Percentiles rank a stretch among this genome's conserved stretches.
These are phyloP conservation scores for Dicrostonyx torquatus DNA, from an alignment of 2,797 vertebrate species.

Conservation along the genomic window DNA sequence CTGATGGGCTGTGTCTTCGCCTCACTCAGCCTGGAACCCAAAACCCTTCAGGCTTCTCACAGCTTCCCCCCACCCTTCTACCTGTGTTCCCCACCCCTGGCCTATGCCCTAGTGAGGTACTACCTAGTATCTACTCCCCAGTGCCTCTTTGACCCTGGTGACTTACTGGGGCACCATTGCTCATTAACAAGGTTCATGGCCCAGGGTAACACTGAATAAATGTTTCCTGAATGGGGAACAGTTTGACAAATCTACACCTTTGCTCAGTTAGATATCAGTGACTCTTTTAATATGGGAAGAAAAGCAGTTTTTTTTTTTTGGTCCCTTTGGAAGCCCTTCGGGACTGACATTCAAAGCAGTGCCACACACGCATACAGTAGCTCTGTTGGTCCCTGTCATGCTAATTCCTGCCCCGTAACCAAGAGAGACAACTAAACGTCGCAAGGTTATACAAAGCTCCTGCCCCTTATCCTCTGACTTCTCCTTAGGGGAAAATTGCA, in stretches of 20 bases:
- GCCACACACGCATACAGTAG: conserved; percentile 45
- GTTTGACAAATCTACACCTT: not conserved
- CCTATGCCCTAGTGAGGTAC: not conserved
- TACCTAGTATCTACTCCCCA: not conserved
- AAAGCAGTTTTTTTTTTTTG: conserved; percentile 4
- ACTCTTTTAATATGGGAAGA: not conserved
- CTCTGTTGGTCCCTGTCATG: conserved; percentile 47
- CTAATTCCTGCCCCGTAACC: conserved; percentile 77
- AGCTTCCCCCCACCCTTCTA: rapidly evolving
- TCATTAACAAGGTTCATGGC: not conserved
- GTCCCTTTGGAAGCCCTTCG: conserved; percentile 56
- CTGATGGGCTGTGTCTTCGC: not conserved
- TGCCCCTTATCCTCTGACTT: conserved; percentile 80
- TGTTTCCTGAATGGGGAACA: not conserved
- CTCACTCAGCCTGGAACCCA: not conserved
- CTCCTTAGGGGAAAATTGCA: conserved; percentile 78
- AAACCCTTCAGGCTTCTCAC: rapidly evolving
- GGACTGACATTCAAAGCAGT: conserved; percentile 65
- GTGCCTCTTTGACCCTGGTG: not conserved
- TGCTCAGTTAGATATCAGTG: conserved; percentile 36
- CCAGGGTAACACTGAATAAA: not conserved
- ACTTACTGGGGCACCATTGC: not conserved
- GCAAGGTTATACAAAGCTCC: conserved; percentile 79
- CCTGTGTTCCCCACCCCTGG: too few species aligned
- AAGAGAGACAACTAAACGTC: conserved; percentile 81